Conservation (phyloP, 2,113 vertebrate genomes). For the Pangasianodon hypophthalmus region DNA sequence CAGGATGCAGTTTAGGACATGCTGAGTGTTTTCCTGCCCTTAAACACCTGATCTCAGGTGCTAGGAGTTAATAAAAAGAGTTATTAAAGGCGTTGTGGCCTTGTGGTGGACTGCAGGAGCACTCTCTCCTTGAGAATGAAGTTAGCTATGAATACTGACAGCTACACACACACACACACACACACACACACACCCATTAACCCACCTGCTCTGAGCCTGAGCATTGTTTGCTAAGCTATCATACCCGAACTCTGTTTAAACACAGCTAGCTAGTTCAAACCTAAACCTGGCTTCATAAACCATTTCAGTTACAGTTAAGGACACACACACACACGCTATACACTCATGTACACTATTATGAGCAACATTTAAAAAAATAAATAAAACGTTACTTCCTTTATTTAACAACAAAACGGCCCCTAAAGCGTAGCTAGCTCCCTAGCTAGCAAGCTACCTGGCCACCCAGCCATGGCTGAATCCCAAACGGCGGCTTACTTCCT, state of each 20-base stretch:
- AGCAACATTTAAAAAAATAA: no score
- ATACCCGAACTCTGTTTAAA: not conserved
- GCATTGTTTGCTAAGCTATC: conserved; percentile 21
- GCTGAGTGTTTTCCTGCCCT: not conserved
- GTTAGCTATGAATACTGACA: not conserved
- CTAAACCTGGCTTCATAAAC: not conserved
- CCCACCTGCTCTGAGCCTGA: not conserved
- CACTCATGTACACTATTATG: not conserved
- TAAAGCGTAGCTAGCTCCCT: not conserved
- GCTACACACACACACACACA: not conserved
- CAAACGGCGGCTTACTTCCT: not conserved
- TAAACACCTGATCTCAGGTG: not conserved
- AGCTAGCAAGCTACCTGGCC: conserved; percentile 14
- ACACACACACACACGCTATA: not conserved
- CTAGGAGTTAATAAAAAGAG: not conserved
- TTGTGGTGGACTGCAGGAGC: not conserved
- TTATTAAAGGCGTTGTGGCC: not conserved
- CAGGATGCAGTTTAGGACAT: not conserved
- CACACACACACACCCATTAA: not conserved
- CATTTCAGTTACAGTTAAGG: not conserved
- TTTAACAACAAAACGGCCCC: not conserved
- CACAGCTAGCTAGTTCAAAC: not conserved
- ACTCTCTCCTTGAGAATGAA: not conserved
- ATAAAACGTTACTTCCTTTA: not conserved
- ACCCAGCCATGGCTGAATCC: not conserved